These are phyloP conservation scores for Griposia aprilina DNA, from an alignment of 2,888 invertebrate species.

Conservation along the genomic window DNA sequence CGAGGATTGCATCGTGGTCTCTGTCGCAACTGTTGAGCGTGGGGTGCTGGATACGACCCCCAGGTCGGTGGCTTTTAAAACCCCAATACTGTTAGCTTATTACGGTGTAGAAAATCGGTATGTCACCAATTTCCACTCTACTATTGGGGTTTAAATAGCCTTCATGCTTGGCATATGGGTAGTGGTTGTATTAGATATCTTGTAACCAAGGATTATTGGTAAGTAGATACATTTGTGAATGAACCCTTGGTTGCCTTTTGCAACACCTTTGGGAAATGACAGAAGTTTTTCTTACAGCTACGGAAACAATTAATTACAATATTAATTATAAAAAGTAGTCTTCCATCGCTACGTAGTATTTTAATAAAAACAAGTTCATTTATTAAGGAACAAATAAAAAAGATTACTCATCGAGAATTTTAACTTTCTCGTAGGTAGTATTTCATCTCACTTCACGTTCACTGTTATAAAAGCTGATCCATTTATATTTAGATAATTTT, in stretches of 20 bases:
- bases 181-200: neutral
- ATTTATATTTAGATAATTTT: conserved; percentile 3
- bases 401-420: neutral
- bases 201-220: neutral
- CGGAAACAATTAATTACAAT: too few species aligned
- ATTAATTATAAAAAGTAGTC: too few species aligned
- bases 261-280: neutral
- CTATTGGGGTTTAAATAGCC: neutral
- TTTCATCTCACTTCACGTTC: neutral
- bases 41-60: neutral
- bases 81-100: neutral
- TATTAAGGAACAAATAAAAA: neutral
- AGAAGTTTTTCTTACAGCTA: neutral
- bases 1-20: neutral
- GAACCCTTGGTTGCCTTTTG: neutral
- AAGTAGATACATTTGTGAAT: neutral
- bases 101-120: too few species aligned
- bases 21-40: neutral
- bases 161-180: too few species aligned
- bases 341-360: neutral
- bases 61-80: neutral
- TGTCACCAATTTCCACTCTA: too few species aligned
- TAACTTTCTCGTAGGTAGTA: neutral
- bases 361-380: neutral
- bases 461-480: neutral